Conservation (phyloP, 64 coral and sea anemone genomes). For the Catalaphyllia jardinei region DNA sequence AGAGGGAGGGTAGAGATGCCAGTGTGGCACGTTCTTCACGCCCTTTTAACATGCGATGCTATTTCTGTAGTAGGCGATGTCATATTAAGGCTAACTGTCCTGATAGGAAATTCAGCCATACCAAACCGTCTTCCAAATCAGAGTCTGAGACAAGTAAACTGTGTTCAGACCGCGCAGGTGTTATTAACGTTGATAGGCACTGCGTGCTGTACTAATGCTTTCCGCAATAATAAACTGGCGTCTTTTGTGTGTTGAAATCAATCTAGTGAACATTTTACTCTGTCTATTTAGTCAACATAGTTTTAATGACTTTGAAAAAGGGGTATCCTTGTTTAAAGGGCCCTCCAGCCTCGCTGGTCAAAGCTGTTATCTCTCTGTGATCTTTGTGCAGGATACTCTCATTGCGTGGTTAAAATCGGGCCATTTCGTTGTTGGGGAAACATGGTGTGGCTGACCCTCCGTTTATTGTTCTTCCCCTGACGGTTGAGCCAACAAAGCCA, state of each 20-base stretch:
- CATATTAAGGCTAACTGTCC: constrained; percentile 6
- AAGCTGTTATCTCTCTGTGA: no score
- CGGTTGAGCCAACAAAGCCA: no score
- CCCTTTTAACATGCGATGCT: background rate
- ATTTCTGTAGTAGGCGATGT: constrained; percentile 1
- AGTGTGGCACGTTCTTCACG: background rate
- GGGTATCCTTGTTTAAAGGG: no score
- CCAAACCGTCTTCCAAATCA: background rate
- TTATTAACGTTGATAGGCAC: no score
- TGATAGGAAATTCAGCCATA: background rate
- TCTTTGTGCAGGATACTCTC: background rate
- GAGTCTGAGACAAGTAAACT: constrained; percentile 27
- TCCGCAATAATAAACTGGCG: background rate
- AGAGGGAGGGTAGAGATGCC: background rate
- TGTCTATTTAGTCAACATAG: constrained; percentile 14
- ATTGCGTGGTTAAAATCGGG: background rate
- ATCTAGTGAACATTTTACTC: constrained; percentile 14
- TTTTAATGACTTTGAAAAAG: constrained; percentile 15
- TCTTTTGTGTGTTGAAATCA: constrained; percentile 25
- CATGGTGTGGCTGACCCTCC: background rate
- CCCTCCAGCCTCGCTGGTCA: constrained; percentile 18
- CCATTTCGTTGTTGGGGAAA: no score
- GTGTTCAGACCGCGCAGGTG: constrained; percentile 6
- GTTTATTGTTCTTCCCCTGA: no score
- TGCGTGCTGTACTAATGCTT: background rate